These are phyloP conservation scores for Tricholaema leucomelas DNA, from an alignment of 2,113 vertebrate species.

Conservation along the genomic window DNA sequence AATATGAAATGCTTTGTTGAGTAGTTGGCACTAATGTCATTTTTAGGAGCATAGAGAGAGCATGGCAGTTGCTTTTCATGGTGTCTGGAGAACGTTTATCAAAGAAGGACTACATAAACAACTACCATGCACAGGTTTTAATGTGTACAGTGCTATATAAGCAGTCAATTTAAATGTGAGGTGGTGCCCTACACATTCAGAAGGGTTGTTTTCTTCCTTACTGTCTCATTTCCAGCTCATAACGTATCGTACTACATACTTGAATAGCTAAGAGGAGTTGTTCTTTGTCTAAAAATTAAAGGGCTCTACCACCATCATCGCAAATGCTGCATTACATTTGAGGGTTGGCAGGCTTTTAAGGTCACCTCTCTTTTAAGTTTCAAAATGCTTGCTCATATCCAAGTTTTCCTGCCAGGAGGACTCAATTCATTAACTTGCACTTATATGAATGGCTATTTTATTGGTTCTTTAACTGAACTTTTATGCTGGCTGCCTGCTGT, in stretches of 20 bases:
- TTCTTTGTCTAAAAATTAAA: conserved; percentile 12
- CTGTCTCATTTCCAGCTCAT: not conserved
- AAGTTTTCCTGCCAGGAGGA: conserved; percentile 44
- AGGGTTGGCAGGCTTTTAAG: conserved; percentile 25
- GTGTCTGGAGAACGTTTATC: not conserved
- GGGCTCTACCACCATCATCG: not conserved
- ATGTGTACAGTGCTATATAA: not conserved
- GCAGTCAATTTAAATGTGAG: not conserved
- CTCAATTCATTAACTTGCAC: conserved; percentile 60
- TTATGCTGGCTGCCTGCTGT: conserved; percentile 49
- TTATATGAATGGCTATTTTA: conserved; percentile 38
- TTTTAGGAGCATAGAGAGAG: not conserved
- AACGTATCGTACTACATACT: not conserved
- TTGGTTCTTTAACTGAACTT: conserved; percentile 62
- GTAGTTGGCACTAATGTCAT: not conserved
- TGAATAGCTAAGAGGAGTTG: not conserved
- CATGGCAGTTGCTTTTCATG: not conserved
- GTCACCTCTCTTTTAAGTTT: conserved; percentile 7
- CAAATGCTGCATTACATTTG: conserved; percentile 26
- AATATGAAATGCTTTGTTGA: conserved; percentile 11
- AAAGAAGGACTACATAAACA: conserved; percentile 7
- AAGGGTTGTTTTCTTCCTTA: not conserved
- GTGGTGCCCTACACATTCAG: not conserved
- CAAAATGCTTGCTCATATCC: conserved; percentile 53
- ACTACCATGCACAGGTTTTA: not conserved